A percentile compares a stretch with the other conserved stretches of the same genome.
phyloP scores from a whole-genome alignment of 1,140 invertebrate genomes.

The Penaeus indicus region DNA sequence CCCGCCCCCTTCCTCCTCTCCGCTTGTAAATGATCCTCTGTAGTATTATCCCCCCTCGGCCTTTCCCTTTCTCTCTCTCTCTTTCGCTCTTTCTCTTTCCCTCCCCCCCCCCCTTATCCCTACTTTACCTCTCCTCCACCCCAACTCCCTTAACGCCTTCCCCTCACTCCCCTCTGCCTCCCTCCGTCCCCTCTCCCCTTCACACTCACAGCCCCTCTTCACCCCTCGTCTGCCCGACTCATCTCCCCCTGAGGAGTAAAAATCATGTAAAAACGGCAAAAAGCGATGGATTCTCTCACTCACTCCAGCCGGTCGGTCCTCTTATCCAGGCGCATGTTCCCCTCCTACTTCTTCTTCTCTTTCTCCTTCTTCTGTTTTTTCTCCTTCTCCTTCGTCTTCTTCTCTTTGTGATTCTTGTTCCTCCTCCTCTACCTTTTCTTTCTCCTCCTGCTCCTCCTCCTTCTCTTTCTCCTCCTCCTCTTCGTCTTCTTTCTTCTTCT shows the following conservation, averaged over 20 bases:
- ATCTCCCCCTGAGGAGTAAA: background rate
- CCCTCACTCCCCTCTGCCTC: background rate
- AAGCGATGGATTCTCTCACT: too few relatives aligned
- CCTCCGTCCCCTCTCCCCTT: background rate
- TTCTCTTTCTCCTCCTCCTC: background rate
- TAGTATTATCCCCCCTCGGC: background rate
- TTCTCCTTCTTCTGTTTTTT: too few relatives aligned
- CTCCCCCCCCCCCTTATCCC: conserved; percentile 22
- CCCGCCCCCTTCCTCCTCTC: background rate
- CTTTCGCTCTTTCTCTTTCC: too few relatives aligned
- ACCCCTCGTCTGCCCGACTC: background rate
- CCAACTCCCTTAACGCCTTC: background rate
- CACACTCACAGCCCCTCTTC: background rate
- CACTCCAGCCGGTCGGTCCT: too few relatives aligned
- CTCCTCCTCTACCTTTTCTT: background rate
- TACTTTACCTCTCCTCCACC: background rate
- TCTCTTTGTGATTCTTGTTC: background rate
- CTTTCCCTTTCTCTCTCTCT: too few relatives aligned
- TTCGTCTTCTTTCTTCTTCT: background rate
- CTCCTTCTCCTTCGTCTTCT: too few relatives aligned
- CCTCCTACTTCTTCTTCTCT: too few relatives aligned
- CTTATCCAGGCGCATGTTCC: too few relatives aligned
- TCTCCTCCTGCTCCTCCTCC: background rate
- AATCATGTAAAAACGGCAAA: too few relatives aligned
- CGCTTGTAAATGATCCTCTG: conserved; percentile 53